Evolutionary conservation across 2,888 invertebrate species (phyloP).

Genomic region (Aelia acuminata): DNA sequence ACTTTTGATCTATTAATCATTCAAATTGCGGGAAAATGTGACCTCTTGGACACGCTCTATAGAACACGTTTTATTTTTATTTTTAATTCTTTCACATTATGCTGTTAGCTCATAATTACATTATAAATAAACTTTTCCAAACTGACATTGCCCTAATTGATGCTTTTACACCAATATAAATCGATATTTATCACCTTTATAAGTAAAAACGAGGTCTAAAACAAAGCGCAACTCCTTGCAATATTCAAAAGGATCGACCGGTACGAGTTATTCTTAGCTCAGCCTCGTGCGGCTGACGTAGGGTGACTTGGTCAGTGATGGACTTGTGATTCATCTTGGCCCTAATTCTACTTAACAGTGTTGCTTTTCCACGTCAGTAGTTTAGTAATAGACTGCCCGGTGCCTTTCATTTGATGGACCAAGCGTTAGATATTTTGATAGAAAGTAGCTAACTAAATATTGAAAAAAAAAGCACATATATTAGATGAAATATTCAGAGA

Average conservation of each 20-base stretch:
- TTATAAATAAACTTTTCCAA: no score
- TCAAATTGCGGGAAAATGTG: no score
- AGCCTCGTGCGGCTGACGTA: background rate
- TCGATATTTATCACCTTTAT: no score
- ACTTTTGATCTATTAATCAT: no score
- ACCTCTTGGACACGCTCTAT: no score
- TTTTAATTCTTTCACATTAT: no score
- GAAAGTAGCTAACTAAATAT: background rate
- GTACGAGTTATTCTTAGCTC: background rate
- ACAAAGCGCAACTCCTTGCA: background rate
- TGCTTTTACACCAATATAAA: no score
- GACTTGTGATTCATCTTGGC: background rate
- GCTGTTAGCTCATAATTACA: no score
- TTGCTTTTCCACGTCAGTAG: background rate
- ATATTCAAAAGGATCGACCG: background rate
- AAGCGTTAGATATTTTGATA: background rate
- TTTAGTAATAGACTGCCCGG: background rate
- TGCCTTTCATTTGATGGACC: background rate
- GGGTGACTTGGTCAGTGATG: slow-evolving; percentile 32
- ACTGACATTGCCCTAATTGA: no score
- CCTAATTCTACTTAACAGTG: background rate
- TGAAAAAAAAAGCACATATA: background rate
- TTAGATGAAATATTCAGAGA: background rate
- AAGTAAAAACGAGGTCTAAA: background rate
- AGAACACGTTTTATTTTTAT: no score